Conservation (phyloP, 2,888 invertebrate genomes). For the Polyploca ridens region DNA sequence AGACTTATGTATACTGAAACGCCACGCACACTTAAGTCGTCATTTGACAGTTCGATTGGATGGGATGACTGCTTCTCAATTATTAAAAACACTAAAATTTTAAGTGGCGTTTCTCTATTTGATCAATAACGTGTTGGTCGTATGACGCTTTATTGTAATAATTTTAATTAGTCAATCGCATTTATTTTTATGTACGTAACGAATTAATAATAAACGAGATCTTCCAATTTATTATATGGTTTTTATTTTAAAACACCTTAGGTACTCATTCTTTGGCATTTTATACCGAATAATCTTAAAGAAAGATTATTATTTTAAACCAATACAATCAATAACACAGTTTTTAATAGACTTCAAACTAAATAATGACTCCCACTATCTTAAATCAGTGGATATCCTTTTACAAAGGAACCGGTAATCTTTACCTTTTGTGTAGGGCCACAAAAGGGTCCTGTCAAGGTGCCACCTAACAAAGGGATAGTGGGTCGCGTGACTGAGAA, state of each 20-base stretch:
- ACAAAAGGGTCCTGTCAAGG: conserved; percentile 67
- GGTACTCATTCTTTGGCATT: not conserved
- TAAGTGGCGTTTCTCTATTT: too few species aligned
- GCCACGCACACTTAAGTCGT: too few species aligned
- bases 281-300: too few species aligned
- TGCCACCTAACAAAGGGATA: conserved; percentile 61
- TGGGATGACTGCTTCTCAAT: too few species aligned
- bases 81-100: too few species aligned
- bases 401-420: conserved; percentile 68
- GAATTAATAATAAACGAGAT: conserved; percentile 40
- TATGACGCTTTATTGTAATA: conserved; percentile 11
- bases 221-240: conserved; percentile 25
- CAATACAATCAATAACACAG: not conserved
- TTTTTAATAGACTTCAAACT: conserved; percentile 28
- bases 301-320: not conserved
- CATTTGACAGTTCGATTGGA: too few species aligned
- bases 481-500: conserved; percentile 61
- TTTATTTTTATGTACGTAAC: conserved; percentile 40
- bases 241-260: conserved; percentile 23
- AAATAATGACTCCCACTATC: conserved; percentile 54
- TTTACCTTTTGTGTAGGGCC: conserved; percentile 44
- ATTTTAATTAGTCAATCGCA: conserved; percentile 39
- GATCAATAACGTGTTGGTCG: not conserved
- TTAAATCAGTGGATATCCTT: conserved; percentile 51
- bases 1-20: not conserved